These are phyloP conservation scores for Campoplex nolae DNA, from an alignment of 2,888 invertebrate species.

Conservation along the genomic window DNA sequence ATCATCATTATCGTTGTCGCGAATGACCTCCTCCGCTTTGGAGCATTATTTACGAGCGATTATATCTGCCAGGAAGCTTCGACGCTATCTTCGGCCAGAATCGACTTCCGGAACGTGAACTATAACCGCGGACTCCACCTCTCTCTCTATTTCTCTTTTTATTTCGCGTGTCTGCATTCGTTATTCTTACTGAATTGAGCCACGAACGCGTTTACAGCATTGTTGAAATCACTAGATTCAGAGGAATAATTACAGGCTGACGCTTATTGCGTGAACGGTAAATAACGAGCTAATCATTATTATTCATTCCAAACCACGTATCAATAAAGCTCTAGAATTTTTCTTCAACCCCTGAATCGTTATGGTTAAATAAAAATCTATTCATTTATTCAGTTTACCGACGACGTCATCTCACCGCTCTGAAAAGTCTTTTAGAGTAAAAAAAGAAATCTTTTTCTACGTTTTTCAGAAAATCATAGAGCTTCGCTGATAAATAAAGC, in stretches of 20 bases:
- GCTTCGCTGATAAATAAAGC: too few species aligned
- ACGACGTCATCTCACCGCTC: too few species aligned
- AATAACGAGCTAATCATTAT: neutral
- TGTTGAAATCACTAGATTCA: neutral
- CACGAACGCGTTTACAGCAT: neutral
- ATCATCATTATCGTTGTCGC: constrained; percentile 50
- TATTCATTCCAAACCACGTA: neutral
- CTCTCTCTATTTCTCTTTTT: neutral
- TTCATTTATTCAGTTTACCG: neutral
- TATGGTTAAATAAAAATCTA: neutral
- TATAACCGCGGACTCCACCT: constrained; percentile 31
- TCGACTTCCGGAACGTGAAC: constrained; percentile 71
- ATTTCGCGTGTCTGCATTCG: constrained; percentile 17
- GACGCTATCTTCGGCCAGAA: constrained; percentile 69
- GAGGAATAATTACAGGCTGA: neutral
- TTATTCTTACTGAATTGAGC: constrained; percentile 10
- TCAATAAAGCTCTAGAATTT: neutral
- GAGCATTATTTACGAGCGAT: constrained; percentile 62
- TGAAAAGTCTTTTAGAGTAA: too few species aligned
- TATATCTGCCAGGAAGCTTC: constrained; percentile 68
- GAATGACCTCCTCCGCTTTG: constrained; percentile 61
- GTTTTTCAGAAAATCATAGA: too few species aligned
- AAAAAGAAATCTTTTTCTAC: too few species aligned
- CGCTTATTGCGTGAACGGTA: neutral
- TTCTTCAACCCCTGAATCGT: too few species aligned